Evolutionary conservation across 2,797 vertebrate genomes (phyloP).

Genomic region (Heteromormyrus szaboi): DNA sequence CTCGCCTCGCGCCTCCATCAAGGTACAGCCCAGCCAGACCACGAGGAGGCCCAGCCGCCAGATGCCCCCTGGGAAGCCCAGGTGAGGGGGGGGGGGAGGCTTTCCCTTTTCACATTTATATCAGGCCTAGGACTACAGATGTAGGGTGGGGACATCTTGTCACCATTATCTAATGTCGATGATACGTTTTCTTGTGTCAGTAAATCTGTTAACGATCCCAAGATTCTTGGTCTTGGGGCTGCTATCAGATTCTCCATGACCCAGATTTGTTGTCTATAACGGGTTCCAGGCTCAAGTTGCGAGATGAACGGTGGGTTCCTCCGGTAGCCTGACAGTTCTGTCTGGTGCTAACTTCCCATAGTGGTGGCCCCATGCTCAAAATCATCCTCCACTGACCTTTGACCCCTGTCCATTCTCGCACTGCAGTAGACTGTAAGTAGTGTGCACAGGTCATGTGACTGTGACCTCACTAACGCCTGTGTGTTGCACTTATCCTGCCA

Average conservation of each 20-base stretch:
- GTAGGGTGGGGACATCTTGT: background rate
- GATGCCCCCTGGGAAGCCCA: constrained; percentile 89
- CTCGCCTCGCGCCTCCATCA: constrained; percentile 89
- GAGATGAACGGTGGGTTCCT: background rate
- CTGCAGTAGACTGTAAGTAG: constrained; percentile 46
- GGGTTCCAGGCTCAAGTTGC: background rate
- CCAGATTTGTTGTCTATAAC: background rate
- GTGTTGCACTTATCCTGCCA: constrained; percentile 12
- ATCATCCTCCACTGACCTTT: constrained; percentile 43
- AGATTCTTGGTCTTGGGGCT: background rate
- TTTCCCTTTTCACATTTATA: background rate
- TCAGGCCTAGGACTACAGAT: background rate
- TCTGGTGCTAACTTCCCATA: constrained; percentile 33
- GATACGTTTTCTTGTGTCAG: background rate
- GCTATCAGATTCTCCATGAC: background rate
- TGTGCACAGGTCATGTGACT: constrained; percentile 13
- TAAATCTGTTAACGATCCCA: background rate
- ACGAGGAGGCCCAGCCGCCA: constrained; percentile 89
- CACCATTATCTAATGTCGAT: background rate
- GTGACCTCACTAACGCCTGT: background rate
- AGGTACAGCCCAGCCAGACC: constrained; percentile 90
- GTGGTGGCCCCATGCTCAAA: constrained; percentile 38
- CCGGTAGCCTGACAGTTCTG: background rate
- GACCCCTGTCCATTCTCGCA: constrained; percentile 32
- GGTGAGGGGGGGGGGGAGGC: constrained; percentile 58